Conservation (phyloP, 2,113 vertebrate genomes). For the Cichladusa arquata region DNA sequence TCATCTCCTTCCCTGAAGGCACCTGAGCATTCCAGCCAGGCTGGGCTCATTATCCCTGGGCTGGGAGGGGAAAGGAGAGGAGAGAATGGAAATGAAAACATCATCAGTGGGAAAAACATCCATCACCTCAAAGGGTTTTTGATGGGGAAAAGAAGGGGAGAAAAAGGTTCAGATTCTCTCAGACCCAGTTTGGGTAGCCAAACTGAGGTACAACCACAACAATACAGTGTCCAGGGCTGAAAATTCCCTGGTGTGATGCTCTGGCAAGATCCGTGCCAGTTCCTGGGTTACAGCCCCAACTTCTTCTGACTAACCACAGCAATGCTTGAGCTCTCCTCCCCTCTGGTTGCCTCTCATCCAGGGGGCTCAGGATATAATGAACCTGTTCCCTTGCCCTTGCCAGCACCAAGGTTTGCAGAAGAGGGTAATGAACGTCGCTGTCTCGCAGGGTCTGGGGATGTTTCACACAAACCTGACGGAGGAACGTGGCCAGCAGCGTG, state of each 20-base stretch:
- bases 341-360: neutral
- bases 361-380: neutral
- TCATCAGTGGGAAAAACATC: neutral
- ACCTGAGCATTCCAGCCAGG: neutral
- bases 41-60: neutral
- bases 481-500: neutral
- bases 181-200: neutral
- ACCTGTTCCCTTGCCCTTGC: neutral
- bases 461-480: neutral
- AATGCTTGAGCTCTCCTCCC: neutral
- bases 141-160: neutral
- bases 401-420: neutral
- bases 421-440: neutral
- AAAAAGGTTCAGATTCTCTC: neutral
- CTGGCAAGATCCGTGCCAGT: neutral
- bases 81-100: neutral
- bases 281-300: neutral
- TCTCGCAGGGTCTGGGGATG: neutral
- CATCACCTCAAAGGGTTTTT: neutral
- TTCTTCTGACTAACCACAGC: neutral
- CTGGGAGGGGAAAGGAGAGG: neutral
- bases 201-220: neutral
- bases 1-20: neutral
- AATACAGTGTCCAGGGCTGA: slow-evolving; percentile 12
- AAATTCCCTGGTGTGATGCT: neutral